Conservation (phyloP, 2,888 invertebrate genomes). For the Rotaria socialis region DNA sequence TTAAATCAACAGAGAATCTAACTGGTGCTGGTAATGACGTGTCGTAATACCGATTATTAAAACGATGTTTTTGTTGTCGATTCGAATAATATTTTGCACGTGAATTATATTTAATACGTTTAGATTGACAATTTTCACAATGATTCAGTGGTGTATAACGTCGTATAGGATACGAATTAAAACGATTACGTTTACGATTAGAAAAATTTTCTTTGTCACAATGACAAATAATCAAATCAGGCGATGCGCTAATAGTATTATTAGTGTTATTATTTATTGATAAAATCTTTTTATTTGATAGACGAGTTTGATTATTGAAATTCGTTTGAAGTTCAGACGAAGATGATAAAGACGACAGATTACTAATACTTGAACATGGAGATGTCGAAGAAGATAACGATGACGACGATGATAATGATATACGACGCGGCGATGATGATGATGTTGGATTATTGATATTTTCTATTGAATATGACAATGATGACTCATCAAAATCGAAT, state of each 20-base stretch:
- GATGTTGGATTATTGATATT: not conserved
- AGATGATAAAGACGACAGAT: not conserved
- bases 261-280: not conserved
- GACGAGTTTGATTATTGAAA: not conserved
- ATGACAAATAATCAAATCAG: not conserved
- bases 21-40: not conserved
- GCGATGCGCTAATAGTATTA: not conserved
- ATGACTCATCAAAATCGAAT: not conserved
- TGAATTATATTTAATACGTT: not conserved
- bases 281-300: not conserved
- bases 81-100: not conserved
- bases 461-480: not conserved
- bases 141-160: not conserved
- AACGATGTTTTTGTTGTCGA: not conserved
- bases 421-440: not conserved
- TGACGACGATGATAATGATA: not conserved
- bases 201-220: constrained; percentile 15
- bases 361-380: not conserved
- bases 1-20: not conserved
- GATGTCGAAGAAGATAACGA: not conserved
- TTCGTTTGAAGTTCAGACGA: not conserved
- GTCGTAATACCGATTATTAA: not conserved
- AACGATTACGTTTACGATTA: not conserved
- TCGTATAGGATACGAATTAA: not conserved
- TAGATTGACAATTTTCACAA: not conserved